These are phyloP conservation scores for Ecdyonurus torrentis DNA, from an alignment of 2,888 invertebrate species.

Conservation along the genomic window DNA sequence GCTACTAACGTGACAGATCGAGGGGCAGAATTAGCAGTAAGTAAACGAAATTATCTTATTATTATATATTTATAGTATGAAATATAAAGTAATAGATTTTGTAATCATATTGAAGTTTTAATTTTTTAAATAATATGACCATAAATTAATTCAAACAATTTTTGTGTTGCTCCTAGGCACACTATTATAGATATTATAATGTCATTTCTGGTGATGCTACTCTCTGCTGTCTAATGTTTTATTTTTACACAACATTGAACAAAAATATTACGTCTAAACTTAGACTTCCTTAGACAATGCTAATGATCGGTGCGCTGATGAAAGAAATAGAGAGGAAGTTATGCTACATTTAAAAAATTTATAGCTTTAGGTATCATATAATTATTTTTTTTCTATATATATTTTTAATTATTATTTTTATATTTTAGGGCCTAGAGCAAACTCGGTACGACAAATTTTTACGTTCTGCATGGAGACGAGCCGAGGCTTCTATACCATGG, in stretches of 20 bases:
- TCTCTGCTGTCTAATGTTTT: no score
- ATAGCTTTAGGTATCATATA: not conserved
- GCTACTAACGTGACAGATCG: conserved; percentile 47
- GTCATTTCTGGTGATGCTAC: no score
- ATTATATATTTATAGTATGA: not conserved
- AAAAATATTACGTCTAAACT: no score
- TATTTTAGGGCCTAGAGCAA: conserved; percentile 33
- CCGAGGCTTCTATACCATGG: conserved; percentile 45
- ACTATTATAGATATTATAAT: no score
- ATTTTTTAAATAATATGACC: no score
- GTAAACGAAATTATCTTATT: not conserved
- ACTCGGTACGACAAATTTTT: conserved; percentile 54
- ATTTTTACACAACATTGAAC: no score
- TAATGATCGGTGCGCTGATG: not conserved
- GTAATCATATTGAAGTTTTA: no score
- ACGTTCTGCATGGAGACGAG: conserved; percentile 55
- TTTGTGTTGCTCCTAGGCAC: no score
- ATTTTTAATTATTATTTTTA: conserved; percentile 23
- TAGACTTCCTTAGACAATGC: no score
- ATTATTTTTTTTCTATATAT: no score
- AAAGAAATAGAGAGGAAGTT: not conserved
- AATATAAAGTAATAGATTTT: not conserved
- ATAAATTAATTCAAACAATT: no score
- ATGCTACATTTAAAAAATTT: not conserved
- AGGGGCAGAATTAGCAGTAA: conserved; percentile 23